phyloP scores from a whole-genome alignment of 2,113 vertebrate genomes.

The Erinaceus europaeus region DNA sequence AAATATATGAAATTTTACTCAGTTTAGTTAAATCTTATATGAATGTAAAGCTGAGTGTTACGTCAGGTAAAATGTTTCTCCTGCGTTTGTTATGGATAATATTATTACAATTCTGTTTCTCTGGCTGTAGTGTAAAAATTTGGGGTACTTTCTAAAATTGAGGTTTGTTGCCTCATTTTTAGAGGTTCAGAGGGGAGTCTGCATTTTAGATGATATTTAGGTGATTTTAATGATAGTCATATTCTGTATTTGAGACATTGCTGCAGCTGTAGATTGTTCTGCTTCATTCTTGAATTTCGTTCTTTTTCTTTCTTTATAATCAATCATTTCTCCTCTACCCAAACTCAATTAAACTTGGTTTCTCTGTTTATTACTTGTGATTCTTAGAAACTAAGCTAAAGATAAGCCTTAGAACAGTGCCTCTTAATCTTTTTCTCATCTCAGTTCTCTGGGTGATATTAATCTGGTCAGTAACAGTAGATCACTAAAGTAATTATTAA shows the following conservation, averaged over 20 bases:
- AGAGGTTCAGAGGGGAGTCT: constrained; percentile 10
- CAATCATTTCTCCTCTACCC: background rate
- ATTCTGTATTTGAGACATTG: background rate
- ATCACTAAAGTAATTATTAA: constrained; percentile 17
- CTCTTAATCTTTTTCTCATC: constrained; percentile 34
- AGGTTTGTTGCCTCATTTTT: background rate
- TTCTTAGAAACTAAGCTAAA: constrained; percentile 36
- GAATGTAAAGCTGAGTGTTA: constrained; percentile 28
- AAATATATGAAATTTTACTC: constrained; percentile 34
- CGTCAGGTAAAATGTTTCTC: constrained; percentile 12
- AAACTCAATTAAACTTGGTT: constrained; percentile 38
- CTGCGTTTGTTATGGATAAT: constrained; percentile 5
- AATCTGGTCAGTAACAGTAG: constrained; percentile 31
- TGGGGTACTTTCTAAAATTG: background rate
- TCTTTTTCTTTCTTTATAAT: constrained; percentile 36
- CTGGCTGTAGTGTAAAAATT: constrained; percentile 16
- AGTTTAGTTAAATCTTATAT: background rate
- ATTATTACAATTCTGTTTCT: constrained; percentile 14
- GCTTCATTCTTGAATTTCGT: constrained; percentile 5
- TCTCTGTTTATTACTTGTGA: constrained; percentile 29
- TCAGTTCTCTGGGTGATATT: background rate
- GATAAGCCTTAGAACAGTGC: background rate
- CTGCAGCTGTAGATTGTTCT: background rate
- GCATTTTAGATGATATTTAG: constrained; percentile 13
- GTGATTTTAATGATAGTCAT: background rate